phyloP scores from a whole-genome alignment of 2,888 invertebrate genomes.

The Craniophora ligustri region DNA sequence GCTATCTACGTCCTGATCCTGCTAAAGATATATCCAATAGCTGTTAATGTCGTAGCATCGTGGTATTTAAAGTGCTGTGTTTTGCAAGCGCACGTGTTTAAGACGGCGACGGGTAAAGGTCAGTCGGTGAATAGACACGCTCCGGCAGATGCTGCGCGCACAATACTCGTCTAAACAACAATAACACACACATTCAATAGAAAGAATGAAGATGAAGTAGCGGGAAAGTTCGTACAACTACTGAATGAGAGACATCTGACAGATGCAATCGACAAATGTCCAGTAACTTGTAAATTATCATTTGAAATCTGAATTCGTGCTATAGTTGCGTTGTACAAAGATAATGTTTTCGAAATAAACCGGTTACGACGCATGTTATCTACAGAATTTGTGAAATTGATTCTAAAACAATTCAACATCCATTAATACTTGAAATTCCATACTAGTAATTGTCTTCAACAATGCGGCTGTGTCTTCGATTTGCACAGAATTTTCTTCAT shows the following conservation, averaged over 20 bases:
- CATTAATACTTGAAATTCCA: conserved; percentile 1
- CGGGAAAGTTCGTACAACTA: conserved; percentile 1
- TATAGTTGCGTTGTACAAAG: conserved; percentile 2
- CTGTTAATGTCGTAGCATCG: conserved; percentile 60
- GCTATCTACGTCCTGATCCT: conserved; percentile 16
- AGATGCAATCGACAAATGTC: neutral
- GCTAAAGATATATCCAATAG: conserved; percentile 34
- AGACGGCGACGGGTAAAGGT: conserved; percentile 72
- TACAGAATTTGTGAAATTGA: neutral
- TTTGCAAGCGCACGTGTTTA: conserved; percentile 75
- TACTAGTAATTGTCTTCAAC: conserved; percentile 14
- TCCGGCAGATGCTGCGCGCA: conserved; percentile 75
- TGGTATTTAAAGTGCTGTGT: conserved; percentile 63
- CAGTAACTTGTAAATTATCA: conserved; percentile 3
- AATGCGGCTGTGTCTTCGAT: conserved; percentile 23
- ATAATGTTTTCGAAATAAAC: neutral
- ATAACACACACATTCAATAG: conserved; percentile 53
- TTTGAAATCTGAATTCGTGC: conserved; percentile 14
- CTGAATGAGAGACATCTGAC: conserved; percentile 12
- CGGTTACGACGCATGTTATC: neutral
- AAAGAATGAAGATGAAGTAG: conserved; percentile 28
- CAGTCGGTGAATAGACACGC: conserved; percentile 75
- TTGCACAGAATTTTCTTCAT: conserved; percentile 19
- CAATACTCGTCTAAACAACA: conserved; percentile 69
- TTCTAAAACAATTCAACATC: conserved; percentile 9